Conservation (phyloP, 2,797 vertebrate genomes). For the Rhyacichthys aspro region DNA sequence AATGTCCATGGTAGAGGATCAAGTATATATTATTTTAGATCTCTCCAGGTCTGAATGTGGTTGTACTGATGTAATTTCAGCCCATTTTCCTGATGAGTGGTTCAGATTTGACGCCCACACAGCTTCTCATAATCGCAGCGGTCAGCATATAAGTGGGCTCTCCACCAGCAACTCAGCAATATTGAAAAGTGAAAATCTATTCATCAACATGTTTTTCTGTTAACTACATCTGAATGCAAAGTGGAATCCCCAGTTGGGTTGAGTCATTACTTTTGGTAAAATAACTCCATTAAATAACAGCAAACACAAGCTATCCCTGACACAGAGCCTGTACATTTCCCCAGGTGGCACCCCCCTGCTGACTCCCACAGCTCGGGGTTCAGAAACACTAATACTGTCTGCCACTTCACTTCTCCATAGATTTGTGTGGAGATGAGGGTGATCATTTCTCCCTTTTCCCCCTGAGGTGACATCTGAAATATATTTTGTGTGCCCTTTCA, state of each 20-base stretch:
- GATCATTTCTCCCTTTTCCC: conserved; percentile 68
- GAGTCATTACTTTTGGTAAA: conserved; percentile 77
- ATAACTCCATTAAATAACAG: conserved; percentile 75
- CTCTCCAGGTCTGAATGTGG: conserved; percentile 58
- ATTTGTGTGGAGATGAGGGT: conserved; percentile 74
- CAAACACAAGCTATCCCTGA: conserved; percentile 60
- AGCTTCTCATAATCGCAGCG: conserved; percentile 76
- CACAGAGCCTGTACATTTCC: conserved; percentile 51
- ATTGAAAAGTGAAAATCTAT: conserved; percentile 80
- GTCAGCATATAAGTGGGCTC: conserved; percentile 83
- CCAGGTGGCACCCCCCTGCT: conserved; percentile 54
- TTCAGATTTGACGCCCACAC: conserved; percentile 77
- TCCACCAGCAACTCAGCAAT: conserved; percentile 79
- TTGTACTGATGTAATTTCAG: conserved; percentile 76
- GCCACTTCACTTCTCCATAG: conserved; percentile 72
- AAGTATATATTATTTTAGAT: conserved; percentile 71
- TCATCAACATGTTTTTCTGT: conserved; percentile 81
- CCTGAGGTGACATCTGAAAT: conserved; percentile 80
- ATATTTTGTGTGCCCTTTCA: conserved; percentile 82
- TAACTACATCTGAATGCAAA: conserved; percentile 80
- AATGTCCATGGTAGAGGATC: conserved; percentile 60
- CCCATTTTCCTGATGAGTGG: conserved; percentile 78
- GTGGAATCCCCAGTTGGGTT: conserved; percentile 73
- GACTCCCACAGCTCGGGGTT: conserved; percentile 56
- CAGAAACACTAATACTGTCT: conserved; percentile 70